These are phyloP conservation scores for Podotricha telesiphe DNA, from an alignment of 2,888 invertebrate species.

Conservation along the genomic window DNA sequence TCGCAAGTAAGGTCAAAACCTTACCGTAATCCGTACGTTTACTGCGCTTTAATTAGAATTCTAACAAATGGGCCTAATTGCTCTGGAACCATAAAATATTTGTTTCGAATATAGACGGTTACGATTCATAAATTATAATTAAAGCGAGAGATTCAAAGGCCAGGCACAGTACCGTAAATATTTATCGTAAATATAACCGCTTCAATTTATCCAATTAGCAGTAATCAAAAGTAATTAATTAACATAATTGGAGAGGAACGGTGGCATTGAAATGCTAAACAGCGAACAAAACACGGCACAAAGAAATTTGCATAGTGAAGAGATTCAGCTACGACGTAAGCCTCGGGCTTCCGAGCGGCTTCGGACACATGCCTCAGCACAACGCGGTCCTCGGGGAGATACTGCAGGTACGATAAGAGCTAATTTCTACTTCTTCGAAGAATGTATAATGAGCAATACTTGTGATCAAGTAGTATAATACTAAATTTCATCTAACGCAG, in stretches of 20 bases:
- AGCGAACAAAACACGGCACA: conserved; percentile 53
- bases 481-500: too few species aligned
- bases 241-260: conserved; percentile 64
- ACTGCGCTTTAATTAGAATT: conserved; percentile 26
- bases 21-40: conserved; percentile 18
- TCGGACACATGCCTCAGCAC: not conserved
- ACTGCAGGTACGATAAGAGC: not conserved
- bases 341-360: too few species aligned
- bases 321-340: conserved; percentile 50
- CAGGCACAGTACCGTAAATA: conserved; percentile 31
- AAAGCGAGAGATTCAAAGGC: conserved; percentile 28
- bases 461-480: not conserved
- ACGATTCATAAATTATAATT: conserved; percentile 38
- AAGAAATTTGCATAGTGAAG: conserved; percentile 57
- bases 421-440: not conserved
- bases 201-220: conserved; percentile 55
- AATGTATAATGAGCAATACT: not conserved
- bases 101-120: conserved; percentile 30
- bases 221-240: conserved; percentile 65
- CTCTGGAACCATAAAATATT: conserved; percentile 34
- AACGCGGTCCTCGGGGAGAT: not conserved
- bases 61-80: conserved; percentile 29
- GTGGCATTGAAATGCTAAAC: conserved; percentile 61
- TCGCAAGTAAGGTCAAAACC: not conserved
- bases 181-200: conserved; percentile 36